Evolutionary conservation across 1,140 invertebrate species (phyloP), one percentile per base, ranked within the genome.

Genomic region (Xylocopa sonorina): DNA sequence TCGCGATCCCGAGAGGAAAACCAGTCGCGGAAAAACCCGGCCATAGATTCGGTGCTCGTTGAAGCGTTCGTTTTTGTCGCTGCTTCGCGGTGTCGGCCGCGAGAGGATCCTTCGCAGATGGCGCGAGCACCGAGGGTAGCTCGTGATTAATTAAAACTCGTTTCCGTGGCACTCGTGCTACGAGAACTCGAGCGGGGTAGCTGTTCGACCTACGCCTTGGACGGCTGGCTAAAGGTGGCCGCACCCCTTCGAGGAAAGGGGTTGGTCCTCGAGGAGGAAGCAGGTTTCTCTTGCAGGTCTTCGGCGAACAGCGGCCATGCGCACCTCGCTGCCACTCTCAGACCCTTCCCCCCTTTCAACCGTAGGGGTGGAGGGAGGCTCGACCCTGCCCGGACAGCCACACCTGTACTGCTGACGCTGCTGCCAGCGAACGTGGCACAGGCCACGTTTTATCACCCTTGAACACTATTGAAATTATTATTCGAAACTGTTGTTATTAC

Each of bases 61-160:
- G 48, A 58, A 62, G 68, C 38, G 57, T 73, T 41, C 27, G 1
- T 73, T 79, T 79, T 79, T 79, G 69, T 34, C 16, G 0, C 0
- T 46, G 77, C 48, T 58, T 73, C 77, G 75, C 53, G 75, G 67
- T 78, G 67, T 73, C 69, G 77, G 38, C 32, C 62, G 43, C 62
- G 50, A 48, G 62, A 75, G 53, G 62, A 75, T 67, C 78, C 50
- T 51, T 73, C 71, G 78, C 78, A 74, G 71, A 80, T 80, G 69
- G 72, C 51, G 72, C 78, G 43, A 64, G 67, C 43, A n/a, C 50
- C 32, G 27, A 6, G 0, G 55, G 69, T 24, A 43, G 57, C 60
- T 58, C 24, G 78, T 75, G 72, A 80, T 80, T 80, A 80, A 80
- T 80, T 80, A 80, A 80, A 80, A 80, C 78, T 80, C 62, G 75